These are phyloP conservation scores for Malacosoma neustria DNA, from an alignment of 2,888 invertebrate species.

Conservation along the genomic window DNA sequence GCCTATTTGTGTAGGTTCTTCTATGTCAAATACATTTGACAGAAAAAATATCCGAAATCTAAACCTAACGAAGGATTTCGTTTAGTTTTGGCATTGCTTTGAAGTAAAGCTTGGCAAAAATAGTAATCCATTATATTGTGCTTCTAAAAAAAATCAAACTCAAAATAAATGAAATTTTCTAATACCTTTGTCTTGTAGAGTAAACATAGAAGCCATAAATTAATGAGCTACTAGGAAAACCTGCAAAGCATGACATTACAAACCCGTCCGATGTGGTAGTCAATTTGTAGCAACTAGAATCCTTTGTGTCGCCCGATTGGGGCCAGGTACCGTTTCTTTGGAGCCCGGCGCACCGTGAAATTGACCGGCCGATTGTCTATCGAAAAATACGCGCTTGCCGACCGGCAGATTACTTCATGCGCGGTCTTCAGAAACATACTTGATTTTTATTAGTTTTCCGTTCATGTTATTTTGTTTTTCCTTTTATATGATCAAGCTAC, in stretches of 20 bases:
- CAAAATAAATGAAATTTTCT: too few relatives aligned
- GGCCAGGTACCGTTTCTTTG: constrained; percentile 22
- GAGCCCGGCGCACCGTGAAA: constrained; percentile 48
- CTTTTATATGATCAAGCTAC: too few relatives aligned
- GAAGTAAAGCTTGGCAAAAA: too few relatives aligned
- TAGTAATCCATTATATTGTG: too few relatives aligned
- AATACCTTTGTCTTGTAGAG: too few relatives aligned
- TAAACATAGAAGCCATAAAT: too few relatives aligned
- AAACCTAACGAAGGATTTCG: too few relatives aligned
- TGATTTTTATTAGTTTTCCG: background rate
- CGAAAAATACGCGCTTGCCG: constrained; percentile 37
- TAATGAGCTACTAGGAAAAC: background rate
- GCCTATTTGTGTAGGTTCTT: too few relatives aligned
- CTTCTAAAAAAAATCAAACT: too few relatives aligned
- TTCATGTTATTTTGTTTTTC: background rate
- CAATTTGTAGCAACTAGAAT: constrained; percentile 6
- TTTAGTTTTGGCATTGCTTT: too few relatives aligned
- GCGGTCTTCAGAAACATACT: background rate
- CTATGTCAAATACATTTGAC: too few relatives aligned
- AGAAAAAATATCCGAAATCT: too few relatives aligned
- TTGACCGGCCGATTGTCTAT: constrained; percentile 54
- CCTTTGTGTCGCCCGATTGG: constrained; percentile 5
- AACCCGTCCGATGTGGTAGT: background rate
- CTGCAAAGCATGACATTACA: background rate
- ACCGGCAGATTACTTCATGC: background rate